A percentile compares a stretch with the other conserved stretches of the same genome.
Evolutionary conservation across 2,113 vertebrate species (phyloP).

Genomic region (Rhynchopsitta pachyrhyncha): DNA sequence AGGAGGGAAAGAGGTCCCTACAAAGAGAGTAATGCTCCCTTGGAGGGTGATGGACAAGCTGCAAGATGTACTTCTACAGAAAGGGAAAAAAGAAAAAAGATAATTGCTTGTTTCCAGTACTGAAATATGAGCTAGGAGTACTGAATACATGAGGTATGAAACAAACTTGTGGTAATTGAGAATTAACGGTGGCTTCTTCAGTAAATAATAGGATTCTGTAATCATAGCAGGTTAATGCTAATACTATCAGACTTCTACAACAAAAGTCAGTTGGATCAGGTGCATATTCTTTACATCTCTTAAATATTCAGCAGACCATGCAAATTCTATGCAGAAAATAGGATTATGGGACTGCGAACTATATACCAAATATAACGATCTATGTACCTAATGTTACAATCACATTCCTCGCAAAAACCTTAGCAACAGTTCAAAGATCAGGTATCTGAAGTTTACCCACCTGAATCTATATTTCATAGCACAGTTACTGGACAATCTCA

Average conservation of each 20-base stretch:
- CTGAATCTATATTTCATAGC: background rate
- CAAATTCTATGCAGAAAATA: background rate
- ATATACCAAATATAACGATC: background rate
- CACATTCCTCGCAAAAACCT: background rate
- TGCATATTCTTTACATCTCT: background rate
- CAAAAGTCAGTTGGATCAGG: background rate
- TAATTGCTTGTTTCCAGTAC: background rate
- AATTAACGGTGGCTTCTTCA: background rate
- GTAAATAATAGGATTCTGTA: background rate
- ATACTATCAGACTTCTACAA: background rate
- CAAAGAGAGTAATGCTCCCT: background rate
- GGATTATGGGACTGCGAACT: background rate
- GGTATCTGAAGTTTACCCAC: background rate
- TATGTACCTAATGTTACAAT: background rate
- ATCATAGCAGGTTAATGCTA: background rate
- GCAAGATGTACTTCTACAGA: background rate
- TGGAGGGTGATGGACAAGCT: background rate
- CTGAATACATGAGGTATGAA: background rate
- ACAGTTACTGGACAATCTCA: background rate
- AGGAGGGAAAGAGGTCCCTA: background rate
- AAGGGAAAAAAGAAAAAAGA: fast-evolving
- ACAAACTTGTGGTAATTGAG: background rate
- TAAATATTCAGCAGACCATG: background rate
- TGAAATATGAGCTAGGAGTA: background rate
- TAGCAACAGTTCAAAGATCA: background rate